These are phyloP conservation scores for Acrocephalus kingi DNA, from an alignment of 2,113 vertebrate species.

Conservation along the genomic window DNA sequence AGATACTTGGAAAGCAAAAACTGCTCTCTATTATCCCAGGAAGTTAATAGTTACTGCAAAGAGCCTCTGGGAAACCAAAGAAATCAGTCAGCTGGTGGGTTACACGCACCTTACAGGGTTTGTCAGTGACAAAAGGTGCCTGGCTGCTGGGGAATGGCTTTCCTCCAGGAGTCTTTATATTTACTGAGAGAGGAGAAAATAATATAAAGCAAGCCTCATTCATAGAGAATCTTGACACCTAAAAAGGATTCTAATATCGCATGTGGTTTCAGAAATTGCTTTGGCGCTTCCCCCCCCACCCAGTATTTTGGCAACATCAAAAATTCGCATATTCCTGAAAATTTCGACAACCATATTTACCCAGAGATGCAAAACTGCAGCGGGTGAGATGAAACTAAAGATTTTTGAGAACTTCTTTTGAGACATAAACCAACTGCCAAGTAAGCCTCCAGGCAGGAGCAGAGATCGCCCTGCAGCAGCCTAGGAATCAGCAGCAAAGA, in stretches of 20 bases:
- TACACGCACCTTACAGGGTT: neutral
- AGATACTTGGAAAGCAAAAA: neutral
- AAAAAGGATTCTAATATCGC: neutral
- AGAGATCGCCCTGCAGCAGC: neutral
- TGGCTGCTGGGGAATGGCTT: neutral
- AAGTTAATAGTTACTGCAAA: neutral
- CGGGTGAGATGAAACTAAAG: neutral
- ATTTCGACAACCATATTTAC: neutral
- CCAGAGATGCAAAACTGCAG: neutral
- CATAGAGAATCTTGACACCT: neutral
- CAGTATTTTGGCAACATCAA: constrained; percentile 10
- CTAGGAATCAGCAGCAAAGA: neutral
- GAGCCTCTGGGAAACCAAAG: neutral
- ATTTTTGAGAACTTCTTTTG: neutral
- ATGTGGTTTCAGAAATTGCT: constrained; percentile 58
- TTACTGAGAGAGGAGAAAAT: constrained; percentile 3
- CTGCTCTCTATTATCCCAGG: neutral
- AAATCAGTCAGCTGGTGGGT: neutral
- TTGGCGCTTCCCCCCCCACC: neutral
- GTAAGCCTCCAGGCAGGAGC: neutral
- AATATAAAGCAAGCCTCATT: neutral
- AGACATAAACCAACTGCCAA: neutral
- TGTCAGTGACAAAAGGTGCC: neutral
- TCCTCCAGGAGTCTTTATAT: neutral
- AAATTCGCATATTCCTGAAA: neutral